Conservation (phyloP, 2,888 invertebrate species). For the Macrosoma leucophasiata region DNA sequence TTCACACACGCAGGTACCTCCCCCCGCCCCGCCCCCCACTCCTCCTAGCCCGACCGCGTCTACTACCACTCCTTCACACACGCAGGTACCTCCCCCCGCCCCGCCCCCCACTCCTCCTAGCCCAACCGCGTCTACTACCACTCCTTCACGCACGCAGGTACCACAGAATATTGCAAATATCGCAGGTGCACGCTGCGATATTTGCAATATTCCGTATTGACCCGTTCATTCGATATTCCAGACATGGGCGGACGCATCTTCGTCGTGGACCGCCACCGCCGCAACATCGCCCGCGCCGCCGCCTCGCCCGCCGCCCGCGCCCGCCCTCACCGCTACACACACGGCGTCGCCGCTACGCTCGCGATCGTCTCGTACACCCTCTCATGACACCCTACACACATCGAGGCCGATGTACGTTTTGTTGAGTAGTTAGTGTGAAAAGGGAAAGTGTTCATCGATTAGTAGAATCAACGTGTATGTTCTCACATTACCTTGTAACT, state of each 20-base stretch:
- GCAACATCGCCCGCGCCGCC: conserved; percentile 39
- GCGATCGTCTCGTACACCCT: conserved; percentile 12
- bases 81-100: conserved; percentile 82
- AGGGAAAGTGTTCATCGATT: too few relatives aligned
- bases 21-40: conserved; percentile 88
- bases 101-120: conserved; percentile 92
- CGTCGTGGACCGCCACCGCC: conserved; percentile 86
- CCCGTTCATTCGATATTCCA: conserved; percentile 27
- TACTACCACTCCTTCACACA: conserved; percentile 96
- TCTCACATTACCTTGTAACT: too few relatives aligned
- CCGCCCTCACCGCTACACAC: conserved; percentile 6
- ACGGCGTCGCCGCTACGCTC: conserved; percentile 7
- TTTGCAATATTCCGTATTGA: too few relatives aligned
- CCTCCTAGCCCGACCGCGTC: conserved; percentile 92
- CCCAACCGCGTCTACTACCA: conserved; percentile 95
- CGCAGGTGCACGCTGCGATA: too few relatives aligned
- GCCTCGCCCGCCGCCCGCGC: conserved; percentile 12
- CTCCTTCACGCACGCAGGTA: conserved; percentile 84
- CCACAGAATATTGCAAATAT: neutral
- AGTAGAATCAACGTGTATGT: too few relatives aligned
- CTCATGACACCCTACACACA: conserved; percentile 2
- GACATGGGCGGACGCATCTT: conserved; percentile 95
- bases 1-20: conserved; percentile 83
- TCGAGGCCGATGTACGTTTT: too few relatives aligned
- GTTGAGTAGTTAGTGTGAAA: too few relatives aligned